These are phyloP conservation scores for Hormaphis cornu DNA, from an alignment of 1,140 invertebrate species.

Conservation along the genomic window DNA sequence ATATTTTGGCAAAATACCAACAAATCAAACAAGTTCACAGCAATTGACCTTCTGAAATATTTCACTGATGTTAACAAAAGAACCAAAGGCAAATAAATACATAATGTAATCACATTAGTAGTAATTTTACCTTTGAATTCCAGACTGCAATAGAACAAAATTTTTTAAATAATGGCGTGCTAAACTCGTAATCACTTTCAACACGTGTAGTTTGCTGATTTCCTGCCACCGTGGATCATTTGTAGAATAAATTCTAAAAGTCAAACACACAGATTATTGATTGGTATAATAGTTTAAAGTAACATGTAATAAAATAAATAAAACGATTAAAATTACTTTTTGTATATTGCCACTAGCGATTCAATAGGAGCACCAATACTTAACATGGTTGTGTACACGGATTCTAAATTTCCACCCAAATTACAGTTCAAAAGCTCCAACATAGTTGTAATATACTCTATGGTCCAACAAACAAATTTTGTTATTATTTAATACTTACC, in stretches of 20 bases:
- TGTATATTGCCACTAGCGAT: conserved; percentile 62
- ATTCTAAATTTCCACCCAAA: conserved; percentile 53
- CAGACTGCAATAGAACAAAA: conserved; percentile 17
- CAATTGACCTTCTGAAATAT: conserved; percentile 17
- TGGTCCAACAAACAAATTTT: too few relatives aligned
- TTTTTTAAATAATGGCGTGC: conserved; percentile 25
- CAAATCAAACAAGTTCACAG: conserved; percentile 26
- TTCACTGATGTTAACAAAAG: neutral
- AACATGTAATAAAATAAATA: neutral
- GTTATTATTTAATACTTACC: too few relatives aligned
- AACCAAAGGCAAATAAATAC: neutral
- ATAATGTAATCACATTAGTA: neutral
- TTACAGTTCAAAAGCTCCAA: conserved; percentile 64
- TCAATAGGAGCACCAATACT: conserved; percentile 60
- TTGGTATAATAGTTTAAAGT: neutral
- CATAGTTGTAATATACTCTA: conserved; percentile 62
- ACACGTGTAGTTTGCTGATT: conserved; percentile 19
- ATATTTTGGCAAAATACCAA: conserved; percentile 28
- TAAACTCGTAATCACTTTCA: conserved; percentile 22
- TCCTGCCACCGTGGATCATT: conserved; percentile 26
- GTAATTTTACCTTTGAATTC: conserved; percentile 10
- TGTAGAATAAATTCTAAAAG: conserved; percentile 29
- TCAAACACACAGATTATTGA: conserved; percentile 24
- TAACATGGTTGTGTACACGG: conserved; percentile 59
- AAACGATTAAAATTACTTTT: conserved; percentile 48